Percentiles rank a stretch among this genome's conserved stretches.
phyloP scores from a whole-genome alignment of 2,888 invertebrate species.

The Andrena fulva region DNA sequence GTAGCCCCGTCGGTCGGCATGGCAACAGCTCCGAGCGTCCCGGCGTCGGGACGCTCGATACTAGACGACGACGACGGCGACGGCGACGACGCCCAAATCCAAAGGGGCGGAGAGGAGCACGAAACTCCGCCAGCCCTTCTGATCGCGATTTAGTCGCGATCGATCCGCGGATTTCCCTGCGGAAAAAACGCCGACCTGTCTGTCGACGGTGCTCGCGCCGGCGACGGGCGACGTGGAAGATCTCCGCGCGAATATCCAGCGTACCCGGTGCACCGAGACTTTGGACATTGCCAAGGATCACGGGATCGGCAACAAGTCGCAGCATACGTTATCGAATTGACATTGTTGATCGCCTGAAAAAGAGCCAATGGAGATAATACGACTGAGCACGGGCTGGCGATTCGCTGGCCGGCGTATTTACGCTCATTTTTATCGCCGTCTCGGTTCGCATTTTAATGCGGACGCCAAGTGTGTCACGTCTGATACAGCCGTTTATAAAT shows the following conservation, averaged over 20 bases:
- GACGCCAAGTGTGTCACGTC: slow-evolving; percentile 48
- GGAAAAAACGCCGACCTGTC: not conserved
- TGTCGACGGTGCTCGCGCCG: not conserved
- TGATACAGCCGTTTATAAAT: slow-evolving; percentile 53
- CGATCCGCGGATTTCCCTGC: slow-evolving; percentile 12
- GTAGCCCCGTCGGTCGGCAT: slow-evolving; percentile 83
- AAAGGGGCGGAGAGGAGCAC: slow-evolving; percentile 46
- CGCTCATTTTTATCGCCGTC: slow-evolving; percentile 42
- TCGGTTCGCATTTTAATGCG: slow-evolving; percentile 34
- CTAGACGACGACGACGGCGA: slow-evolving; percentile 82
- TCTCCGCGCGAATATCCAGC: not conserved
- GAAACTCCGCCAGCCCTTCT: slow-evolving; percentile 27
- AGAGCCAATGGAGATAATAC: not conserved
- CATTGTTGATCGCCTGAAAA: not conserved
- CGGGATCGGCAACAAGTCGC: not conserved
- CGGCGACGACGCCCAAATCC: slow-evolving; percentile 68
- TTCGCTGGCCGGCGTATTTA: slow-evolving; percentile 23
- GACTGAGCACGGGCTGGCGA: not conserved
- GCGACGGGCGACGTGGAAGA: not conserved
- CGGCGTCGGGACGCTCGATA: slow-evolving; percentile 84
- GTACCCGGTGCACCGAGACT: not conserved
- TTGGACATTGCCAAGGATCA: not conserved
- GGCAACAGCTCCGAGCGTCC: slow-evolving; percentile 84
- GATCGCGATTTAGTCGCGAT: slow-evolving; percentile 10
- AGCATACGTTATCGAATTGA: not conserved